Evolutionary conservation across 2,797 vertebrate species (phyloP).

Genomic region (Microhierax caerulescens): DNA sequence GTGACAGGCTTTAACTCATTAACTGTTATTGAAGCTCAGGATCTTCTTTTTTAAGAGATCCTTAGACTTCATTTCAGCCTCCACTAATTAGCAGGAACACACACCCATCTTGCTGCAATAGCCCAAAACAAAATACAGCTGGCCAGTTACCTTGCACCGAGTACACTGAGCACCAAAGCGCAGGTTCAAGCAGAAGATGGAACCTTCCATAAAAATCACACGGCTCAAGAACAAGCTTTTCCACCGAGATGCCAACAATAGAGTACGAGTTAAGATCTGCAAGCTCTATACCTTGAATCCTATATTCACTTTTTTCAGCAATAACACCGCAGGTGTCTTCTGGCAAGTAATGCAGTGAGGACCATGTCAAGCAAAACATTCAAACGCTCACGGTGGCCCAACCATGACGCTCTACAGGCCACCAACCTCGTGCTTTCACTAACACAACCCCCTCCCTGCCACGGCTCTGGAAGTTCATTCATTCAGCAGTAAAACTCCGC

Average conservation of each 20-base stretch:
- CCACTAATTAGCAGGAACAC: neutral
- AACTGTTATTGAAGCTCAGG: neutral
- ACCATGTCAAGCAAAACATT: accelerated
- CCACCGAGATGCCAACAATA: neutral
- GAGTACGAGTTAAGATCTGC: accelerated
- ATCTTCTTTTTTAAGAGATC: neutral
- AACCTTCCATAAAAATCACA: neutral
- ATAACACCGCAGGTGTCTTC: accelerated
- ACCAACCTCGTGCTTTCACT: accelerated
- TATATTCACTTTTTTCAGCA: accelerated
- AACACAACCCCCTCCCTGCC: neutral
- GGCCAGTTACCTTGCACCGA: neutral
- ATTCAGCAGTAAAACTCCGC: neutral
- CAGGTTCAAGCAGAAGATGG: accelerated
- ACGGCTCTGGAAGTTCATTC: accelerated
- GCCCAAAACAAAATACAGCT: neutral
- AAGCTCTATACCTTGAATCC: neutral
- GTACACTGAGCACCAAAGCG: neutral
- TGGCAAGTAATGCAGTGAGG: accelerated
- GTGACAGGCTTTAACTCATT: neutral
- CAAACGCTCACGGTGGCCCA: accelerated
- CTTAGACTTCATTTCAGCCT: neutral
- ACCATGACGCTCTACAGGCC: accelerated
- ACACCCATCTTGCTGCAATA: accelerated
- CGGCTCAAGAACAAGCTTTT: neutral